Percentiles rank a stretch among this genome's conserved stretches.
Conservation (phyloP, 2,797 vertebrate species). For the Diplodus sargus region DNA sequence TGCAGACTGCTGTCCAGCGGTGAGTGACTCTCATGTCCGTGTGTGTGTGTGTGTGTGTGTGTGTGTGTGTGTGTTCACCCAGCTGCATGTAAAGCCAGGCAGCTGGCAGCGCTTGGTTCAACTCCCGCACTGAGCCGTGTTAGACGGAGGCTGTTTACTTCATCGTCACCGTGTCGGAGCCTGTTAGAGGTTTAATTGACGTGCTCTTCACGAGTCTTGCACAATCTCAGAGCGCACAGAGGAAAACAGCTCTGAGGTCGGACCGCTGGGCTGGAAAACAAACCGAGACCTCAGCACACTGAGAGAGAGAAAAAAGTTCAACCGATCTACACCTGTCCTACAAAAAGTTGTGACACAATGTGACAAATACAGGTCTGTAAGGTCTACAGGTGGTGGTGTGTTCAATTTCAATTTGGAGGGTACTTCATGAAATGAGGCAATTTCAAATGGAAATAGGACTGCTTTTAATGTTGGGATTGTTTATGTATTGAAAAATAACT, state of each 20-base stretch:
- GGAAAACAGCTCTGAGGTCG: neutral
- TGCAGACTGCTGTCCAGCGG: neutral
- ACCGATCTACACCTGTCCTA: too few species aligned
- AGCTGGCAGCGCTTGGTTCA: too few species aligned
- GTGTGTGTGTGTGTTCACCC: neutral
- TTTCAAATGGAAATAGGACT: neutral
- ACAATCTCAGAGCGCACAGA: neutral
- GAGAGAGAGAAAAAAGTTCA: neutral
- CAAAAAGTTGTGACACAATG: neutral
- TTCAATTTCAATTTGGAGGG: too few species aligned
- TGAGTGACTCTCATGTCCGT: slow-evolving; percentile 1
- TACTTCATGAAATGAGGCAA: neutral
- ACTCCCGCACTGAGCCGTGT: neutral
- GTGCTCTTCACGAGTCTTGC: neutral
- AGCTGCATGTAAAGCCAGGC: neutral
- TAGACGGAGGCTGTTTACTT: neutral
- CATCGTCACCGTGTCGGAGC: neutral
- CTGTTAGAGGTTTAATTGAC: neutral
- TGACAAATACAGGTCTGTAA: too few species aligned
- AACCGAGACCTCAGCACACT: neutral
- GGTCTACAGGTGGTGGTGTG: neutral
- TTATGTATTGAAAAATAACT: neutral
- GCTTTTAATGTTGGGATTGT: neutral
- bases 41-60: neutral
- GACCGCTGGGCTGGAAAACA: neutral